Evolutionary conservation across 2,888 invertebrate genomes (phyloP).

Genomic region (Tipula helvola): DNA sequence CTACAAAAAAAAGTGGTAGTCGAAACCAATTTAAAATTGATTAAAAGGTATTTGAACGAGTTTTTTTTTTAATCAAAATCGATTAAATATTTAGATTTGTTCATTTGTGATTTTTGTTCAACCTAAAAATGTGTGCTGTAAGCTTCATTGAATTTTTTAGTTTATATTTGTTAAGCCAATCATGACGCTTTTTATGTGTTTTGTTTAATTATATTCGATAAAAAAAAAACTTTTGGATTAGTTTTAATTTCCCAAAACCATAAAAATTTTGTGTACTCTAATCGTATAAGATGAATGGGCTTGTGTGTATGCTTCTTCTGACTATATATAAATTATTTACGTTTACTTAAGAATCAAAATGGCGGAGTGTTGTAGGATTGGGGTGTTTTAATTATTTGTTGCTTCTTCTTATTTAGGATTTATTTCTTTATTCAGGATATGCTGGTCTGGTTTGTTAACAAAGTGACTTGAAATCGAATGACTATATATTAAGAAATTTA

Average conservation of each 20-base stretch:
- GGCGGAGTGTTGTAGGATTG: neutral
- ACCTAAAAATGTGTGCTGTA: neutral
- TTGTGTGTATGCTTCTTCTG: neutral
- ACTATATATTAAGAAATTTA: too few species aligned
- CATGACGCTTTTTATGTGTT: neutral
- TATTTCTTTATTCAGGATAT: too few species aligned
- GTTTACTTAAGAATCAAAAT: neutral
- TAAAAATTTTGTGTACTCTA: neutral
- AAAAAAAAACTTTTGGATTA: neutral
- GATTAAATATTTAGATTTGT: constrained; percentile 4
- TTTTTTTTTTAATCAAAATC: neutral
- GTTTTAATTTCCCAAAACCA: neutral
- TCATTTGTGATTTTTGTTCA: neutral
- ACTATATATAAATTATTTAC: neutral
- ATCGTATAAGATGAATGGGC: neutral
- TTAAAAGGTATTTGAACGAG: neutral
- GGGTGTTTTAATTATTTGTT: neutral
- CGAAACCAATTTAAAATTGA: neutral
- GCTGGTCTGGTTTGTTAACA: too few species aligned
- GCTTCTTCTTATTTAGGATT: neutral
- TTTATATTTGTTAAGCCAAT: neutral
- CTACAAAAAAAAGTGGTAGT: neutral
- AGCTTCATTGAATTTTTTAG: neutral
- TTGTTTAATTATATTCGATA: neutral
- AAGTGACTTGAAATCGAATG: too few species aligned